Conservation (phyloP, 2,888 invertebrate genomes). For the Exephanes ischioxanthus region DNA sequence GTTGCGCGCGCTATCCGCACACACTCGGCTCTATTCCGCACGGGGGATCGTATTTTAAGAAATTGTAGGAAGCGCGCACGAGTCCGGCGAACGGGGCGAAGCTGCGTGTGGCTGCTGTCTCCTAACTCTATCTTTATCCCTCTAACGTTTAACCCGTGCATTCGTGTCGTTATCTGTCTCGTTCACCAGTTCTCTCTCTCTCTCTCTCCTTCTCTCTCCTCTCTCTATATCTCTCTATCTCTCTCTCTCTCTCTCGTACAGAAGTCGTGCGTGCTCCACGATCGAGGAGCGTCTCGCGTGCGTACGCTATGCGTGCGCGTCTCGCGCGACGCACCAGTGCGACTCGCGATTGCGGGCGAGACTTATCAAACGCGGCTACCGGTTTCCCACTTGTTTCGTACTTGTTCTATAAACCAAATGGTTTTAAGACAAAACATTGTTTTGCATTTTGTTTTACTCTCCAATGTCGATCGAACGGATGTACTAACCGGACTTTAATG, state of each 20-base stretch:
- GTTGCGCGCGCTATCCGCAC: conserved; percentile 55
- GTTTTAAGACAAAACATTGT: not conserved
- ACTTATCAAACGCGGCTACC: conserved; percentile 57
- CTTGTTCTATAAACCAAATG: conserved; percentile 4
- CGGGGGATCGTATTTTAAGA: conserved; percentile 80
- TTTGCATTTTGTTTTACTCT: not conserved
- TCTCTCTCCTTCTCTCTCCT: conserved; percentile 42
- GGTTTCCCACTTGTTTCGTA: not conserved
- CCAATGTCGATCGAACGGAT: not conserved
- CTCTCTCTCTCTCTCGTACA: conserved; percentile 41
- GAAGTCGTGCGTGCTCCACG: conserved; percentile 63
- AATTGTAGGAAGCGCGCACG: conserved; percentile 78
- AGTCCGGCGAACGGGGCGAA: conserved; percentile 78
- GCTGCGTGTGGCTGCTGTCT: conserved; percentile 73
- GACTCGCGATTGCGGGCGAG: conserved; percentile 67
- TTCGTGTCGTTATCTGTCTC: conserved; percentile 48
- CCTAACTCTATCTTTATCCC: conserved; percentile 50
- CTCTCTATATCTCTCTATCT: conserved; percentile 7
- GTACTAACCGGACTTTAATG: not conserved
- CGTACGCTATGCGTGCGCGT: conserved; percentile 67
- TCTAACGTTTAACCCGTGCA: conserved; percentile 61
- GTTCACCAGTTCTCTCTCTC: conserved; percentile 19
- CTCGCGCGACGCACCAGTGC: conserved; percentile 69
- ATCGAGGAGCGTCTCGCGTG: conserved; percentile 62
- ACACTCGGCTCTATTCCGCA: conserved; percentile 73